Evolutionary conservation across 2,113 vertebrate genomes (phyloP), one percentile per base, ranked within the genome.

Genomic region (Hymenochirus boettgeri): DNA sequence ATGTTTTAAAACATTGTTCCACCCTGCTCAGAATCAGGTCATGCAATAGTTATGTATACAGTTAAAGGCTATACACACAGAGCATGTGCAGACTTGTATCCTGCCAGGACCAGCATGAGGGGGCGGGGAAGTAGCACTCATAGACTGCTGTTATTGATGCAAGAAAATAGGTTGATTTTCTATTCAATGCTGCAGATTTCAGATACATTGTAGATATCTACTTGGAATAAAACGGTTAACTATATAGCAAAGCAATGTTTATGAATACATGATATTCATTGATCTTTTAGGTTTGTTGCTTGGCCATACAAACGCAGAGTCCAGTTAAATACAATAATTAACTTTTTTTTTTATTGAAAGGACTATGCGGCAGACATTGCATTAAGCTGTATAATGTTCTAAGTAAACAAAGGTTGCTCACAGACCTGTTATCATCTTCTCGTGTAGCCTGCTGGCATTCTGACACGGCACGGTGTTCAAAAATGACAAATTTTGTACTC

Each of bases 371-470:
- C 17, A n/a, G 39, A 42, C 15, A 11, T 42, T 42, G 39, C 2
- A n/a, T 4, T 7, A 15, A 42, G 39, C 39, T 15, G 10, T 4
- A 19, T 23, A 48, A 21, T 19, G n/a, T n/a, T n/a, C n/a, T n/a
- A 48, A 2, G 21, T 48, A 48, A 3, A 46, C 4, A 35, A 9
- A 33, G 7, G 21, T n/a, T 5, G 22, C 18, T 22, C 7, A 67
- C 61, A 21, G 17, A 89, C 89, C 89, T 89, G 83, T 85, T 90
- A 11, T 79, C 71, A 0, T 88, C n/a, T 88, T 17, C 78, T 70
- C 33, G 66, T 86, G 75, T 85, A 89, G 0, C 89, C 89, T 0
- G 87, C 72, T n/a, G 89, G 57, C 89, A 90, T 58, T 90, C 35
- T 2, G 80, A 72, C 26, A 85, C 65, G 62, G 83, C 85, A 1